Evolutionary conservation across 1,140 invertebrate species (phyloP).

Genomic region (Hyposmocoma kahamanoa): DNA sequence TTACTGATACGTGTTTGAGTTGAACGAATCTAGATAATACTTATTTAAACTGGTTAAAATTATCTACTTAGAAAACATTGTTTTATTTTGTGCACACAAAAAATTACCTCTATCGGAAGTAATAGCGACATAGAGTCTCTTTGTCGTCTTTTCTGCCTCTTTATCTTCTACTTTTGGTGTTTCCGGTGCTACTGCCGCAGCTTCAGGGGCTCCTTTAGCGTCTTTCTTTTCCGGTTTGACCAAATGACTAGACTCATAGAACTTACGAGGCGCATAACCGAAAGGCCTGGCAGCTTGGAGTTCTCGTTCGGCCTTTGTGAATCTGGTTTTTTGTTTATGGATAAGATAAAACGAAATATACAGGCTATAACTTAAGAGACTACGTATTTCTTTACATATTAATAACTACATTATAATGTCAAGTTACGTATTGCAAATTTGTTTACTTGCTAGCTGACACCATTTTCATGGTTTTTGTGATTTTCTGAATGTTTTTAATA

Average conservation of each 20-base stretch:
- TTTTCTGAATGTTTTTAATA: slow-evolving; percentile 99
- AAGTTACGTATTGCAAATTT: too few species aligned
- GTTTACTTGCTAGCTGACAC: slow-evolving; percentile 91
- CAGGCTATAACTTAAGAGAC: too few species aligned
- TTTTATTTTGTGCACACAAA: too few species aligned
- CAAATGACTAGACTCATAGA: slow-evolving; percentile 77
- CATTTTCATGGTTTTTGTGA: slow-evolving; percentile 99
- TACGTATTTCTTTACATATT: too few species aligned
- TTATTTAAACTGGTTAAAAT: background rate
- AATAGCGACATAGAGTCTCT: slow-evolving; percentile 90
- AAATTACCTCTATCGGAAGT: slow-evolving; percentile 91
- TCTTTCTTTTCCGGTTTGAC: slow-evolving; percentile 19
- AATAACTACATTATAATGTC: too few species aligned
- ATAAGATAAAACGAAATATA: too few species aligned
- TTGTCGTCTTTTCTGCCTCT: slow-evolving; percentile 55
- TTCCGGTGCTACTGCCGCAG: slow-evolving; percentile 55
- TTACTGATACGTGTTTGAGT: too few species aligned
- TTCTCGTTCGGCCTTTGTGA: slow-evolving; percentile 94
- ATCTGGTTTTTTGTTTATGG: too few species aligned
- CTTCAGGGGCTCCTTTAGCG: slow-evolving; percentile 80
- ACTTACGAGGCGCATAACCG: slow-evolving; percentile 89
- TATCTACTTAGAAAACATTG: background rate
- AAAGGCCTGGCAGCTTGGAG: slow-evolving; percentile 91
- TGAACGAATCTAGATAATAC: too few species aligned
- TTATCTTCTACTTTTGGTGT: slow-evolving; percentile 17